Percentiles rank a stretch among this genome's conserved stretches.
Evolutionary conservation across 1,140 invertebrate genomes (phyloP).

Genomic region (Zaprionus davidi): DNA sequence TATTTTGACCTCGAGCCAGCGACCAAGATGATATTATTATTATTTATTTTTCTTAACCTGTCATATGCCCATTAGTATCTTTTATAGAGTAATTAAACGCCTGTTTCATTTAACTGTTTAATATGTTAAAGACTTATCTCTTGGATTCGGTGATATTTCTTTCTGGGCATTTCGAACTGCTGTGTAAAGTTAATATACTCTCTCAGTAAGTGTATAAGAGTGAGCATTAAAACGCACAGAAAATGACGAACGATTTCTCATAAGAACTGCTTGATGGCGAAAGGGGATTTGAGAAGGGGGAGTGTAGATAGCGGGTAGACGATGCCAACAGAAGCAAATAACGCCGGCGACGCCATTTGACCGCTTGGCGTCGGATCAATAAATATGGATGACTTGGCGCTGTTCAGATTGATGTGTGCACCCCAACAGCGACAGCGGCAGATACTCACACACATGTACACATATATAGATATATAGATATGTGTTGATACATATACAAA

Average conservation of each 20-base stretch:
- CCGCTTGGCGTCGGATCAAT: conserved; percentile 68
- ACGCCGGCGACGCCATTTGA: conserved; percentile 56
- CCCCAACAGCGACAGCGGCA: conserved; percentile 37
- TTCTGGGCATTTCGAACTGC: background rate
- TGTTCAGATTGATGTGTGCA: conserved; percentile 73
- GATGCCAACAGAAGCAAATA: conserved; percentile 53
- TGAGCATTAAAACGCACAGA: conserved; percentile 33
- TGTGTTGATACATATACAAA: background rate
- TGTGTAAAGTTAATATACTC: too few relatives aligned
- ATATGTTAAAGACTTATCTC: background rate
- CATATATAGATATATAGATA: conserved; percentile 3
- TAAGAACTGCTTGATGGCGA: conserved; percentile 23
- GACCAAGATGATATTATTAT: too few relatives aligned
- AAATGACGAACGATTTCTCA: conserved; percentile 66
- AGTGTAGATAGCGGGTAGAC: background rate
- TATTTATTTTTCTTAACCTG: too few relatives aligned
- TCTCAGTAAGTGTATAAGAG: too few relatives aligned
- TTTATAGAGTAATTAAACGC: too few relatives aligned
- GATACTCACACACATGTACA: conserved; percentile 19
- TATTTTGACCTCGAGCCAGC: too few relatives aligned
- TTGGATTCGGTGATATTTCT: background rate
- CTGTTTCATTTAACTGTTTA: too few relatives aligned
- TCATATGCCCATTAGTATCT: background rate
- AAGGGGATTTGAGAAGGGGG: background rate
- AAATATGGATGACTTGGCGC: conserved; percentile 80